These are phyloP conservation scores for Anarrhichthys ocellatus DNA, from an alignment of 2,113 vertebrate genomes.

Conservation along the genomic window DNA sequence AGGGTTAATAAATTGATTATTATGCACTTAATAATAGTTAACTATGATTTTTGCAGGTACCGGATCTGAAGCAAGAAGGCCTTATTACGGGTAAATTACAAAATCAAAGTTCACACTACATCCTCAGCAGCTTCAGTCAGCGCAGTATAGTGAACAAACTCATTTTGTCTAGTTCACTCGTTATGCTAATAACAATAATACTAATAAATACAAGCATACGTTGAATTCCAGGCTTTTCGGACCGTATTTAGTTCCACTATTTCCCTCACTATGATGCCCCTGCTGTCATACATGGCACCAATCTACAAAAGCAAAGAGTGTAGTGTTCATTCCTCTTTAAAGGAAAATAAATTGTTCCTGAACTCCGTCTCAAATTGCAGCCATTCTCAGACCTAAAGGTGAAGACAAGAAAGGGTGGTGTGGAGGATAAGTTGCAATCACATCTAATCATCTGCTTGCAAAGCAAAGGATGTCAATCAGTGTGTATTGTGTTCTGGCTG, in stretches of 20 bases:
- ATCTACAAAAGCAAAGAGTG: neutral
- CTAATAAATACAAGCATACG: neutral
- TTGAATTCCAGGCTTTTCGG: neutral
- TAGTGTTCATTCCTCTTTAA: neutral
- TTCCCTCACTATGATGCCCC: neutral
- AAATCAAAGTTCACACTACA: no score
- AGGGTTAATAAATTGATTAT: no score
- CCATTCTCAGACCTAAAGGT: conserved; percentile 4
- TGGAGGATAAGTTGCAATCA: neutral
- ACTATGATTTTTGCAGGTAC: no score
- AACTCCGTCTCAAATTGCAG: neutral
- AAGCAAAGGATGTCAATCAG: conserved; percentile 42
- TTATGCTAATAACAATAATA: neutral
- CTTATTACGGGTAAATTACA: no score
- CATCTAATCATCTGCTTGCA: conserved; percentile 28
- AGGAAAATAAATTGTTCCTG: neutral
- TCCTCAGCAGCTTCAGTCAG: no score
- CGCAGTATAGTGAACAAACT: no score
- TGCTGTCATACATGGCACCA: neutral
- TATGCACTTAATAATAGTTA: neutral
- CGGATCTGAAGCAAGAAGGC: no score
- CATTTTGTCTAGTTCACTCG: neutral
- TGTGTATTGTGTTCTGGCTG: conserved; percentile 23
- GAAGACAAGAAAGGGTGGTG: conserved; percentile 6
- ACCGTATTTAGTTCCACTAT: neutral